Evolutionary conservation across 2,113 vertebrate genomes (phyloP), one percentile per base, ranked within the genome.

Genomic region (Leptosomus discolor): DNA sequence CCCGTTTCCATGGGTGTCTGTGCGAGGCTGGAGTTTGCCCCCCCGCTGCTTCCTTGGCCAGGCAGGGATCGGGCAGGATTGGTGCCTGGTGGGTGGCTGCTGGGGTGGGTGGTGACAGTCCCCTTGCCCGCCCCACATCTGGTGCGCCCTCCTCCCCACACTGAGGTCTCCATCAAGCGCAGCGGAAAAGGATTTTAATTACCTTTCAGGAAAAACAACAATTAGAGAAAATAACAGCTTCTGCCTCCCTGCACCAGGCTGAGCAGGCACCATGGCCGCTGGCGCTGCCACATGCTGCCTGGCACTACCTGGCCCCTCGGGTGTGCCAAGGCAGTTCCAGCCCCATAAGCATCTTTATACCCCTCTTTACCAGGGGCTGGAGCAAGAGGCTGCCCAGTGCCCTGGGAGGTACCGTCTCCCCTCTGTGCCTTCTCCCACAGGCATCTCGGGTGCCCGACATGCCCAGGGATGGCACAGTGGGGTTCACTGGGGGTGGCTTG

Each of bases 191-290:
- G 97, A 98, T 98, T 98, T 98, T 98, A 98, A 98, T 98, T 98
- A 98, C 98, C 98, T 98, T 98, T 98, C 97, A 97, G 98, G 97
- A 97, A 98, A 98, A 98, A 98, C 98, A 98, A 97, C 98, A 98
- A 98, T 98, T 98, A 98, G 98, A 97, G 98, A 98, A 98, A 98
- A 98, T 98, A 98, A 98, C 98, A 98, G 98, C 96, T 76, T 96
- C 94, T 94, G 3, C 80, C 71, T 96, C 79, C 48, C 60, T 8
- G 53, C 8, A 3, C 57, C 37, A 75, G 65, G 73, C 80, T 87
- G 87, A 87, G 84, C 0, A 0, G 36, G 68, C 18, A 56, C 48
- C 0, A 0, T 5, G 5, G 65, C 74, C 4, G 23, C 69, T 0
- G 0, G 60, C 0, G 0, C 50, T 90, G 85, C 65, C 53, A 29